Base-by-base conservation (phyloP, 2,888 invertebrate genomes). In the Dicranocentrus wangi region DNA sequence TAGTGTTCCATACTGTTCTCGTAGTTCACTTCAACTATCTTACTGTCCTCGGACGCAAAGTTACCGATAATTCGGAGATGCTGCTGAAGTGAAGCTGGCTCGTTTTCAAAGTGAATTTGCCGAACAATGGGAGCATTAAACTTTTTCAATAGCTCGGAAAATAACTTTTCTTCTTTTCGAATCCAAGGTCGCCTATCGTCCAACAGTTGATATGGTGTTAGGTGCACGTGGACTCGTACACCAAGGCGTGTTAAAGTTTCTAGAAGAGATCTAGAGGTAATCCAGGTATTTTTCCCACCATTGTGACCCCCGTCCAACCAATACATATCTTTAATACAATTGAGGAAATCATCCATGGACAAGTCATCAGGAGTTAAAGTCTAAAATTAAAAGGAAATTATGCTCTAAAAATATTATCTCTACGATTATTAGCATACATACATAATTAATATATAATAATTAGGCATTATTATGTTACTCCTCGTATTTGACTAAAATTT, bases 271-370 rank as follows among this genome's bases (percentile, higher is more conserved):
- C 92, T 90, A 1, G 94, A 92, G 0, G 94, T 95, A 86, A 96
- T 93, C 95, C 96, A 97, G 23, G 95, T 95, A 89, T 95, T 93
- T 88, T 93, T 93, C 0, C 93, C 92, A 17, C 96, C 97, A n/a
- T 93, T 93, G 89, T 97, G 96, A 0, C 96, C 96, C 1, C 96
- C 95, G 86, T 91, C 91, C 39, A 85, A 43, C 96, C 96, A 97
- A 89, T 93, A 95, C 92, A 97, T 94, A 84, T 92, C 91, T 85
- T 91, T 90, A 69, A 97, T 92, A 76, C 91, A 91, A 17, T 91
- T 90, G n/a, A 94, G 91, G 84, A 94, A 90, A 82, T 87, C 90
- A 88, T 91, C 91, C 89, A 92, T 91, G 65, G 92, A 91, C 82
- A 90, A 89, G 87, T 93, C 92, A 47, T 92, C 91, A 0, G 92